phyloP scores from a whole-genome alignment of 2,113 vertebrate genomes.

The Aphelocoma coerulescens region DNA sequence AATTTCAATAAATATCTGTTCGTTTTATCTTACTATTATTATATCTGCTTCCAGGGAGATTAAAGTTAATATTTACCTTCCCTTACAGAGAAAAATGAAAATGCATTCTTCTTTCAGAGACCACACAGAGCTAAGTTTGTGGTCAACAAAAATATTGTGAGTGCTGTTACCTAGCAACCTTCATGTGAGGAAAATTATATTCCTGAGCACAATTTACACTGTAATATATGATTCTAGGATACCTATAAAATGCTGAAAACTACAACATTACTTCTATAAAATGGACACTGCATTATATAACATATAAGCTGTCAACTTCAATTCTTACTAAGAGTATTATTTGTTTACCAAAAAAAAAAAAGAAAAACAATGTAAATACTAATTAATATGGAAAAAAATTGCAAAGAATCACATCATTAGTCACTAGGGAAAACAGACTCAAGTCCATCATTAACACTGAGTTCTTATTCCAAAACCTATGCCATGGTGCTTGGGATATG shows the following conservation, averaged over 20 bases:
- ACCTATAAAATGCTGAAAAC: constrained; percentile 5
- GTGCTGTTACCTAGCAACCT: constrained; percentile 70
- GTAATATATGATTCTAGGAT: constrained; percentile 3
- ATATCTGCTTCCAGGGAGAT: not conserved
- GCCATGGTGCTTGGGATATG: fast-evolving
- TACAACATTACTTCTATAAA: not conserved
- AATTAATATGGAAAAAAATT: not conserved
- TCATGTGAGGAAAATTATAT: constrained; percentile 43
- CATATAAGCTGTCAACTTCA: not conserved
- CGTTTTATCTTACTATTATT: not conserved
- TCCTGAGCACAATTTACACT: constrained; percentile 12
- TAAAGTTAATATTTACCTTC: not conserved
- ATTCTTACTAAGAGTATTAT: not conserved
- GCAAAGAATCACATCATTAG: not conserved
- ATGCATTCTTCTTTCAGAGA: not conserved
- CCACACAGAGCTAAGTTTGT: constrained; percentile 29
- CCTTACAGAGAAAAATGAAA: not conserved
- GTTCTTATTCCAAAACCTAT: not conserved
- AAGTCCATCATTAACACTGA: not conserved
- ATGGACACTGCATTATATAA: not conserved
- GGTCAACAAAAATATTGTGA: constrained; percentile 67
- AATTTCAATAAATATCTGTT: not conserved
- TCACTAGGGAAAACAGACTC: not conserved
- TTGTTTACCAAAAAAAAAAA: not conserved
- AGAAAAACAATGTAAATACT: not conserved